Base-by-base conservation (phyloP, 2,888 invertebrate species). In the Parnassius apollo region DNA sequence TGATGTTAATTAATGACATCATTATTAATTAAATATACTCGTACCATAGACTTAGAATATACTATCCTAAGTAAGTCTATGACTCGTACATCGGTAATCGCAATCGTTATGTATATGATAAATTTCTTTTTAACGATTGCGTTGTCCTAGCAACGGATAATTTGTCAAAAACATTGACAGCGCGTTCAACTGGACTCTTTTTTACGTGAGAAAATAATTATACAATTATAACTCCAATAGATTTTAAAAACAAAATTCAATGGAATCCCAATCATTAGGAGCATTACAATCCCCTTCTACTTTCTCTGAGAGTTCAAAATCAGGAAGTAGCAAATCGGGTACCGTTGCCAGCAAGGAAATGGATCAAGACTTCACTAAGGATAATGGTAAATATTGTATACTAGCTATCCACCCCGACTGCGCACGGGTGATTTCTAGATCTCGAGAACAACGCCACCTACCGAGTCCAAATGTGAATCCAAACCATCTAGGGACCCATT, bases 341-440 rank as follows among this genome's bases (percentile, higher is more conserved):
- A 62, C 13, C 0, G 78, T 75, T 42, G 59, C 49, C 7, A 76
- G 73, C 0, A 76, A 71, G 48, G 75, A 74, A 0, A 77, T 71
- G 59, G 84, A 83, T 1, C 66, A 74, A 13, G 88, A 89, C 50
- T 70, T 86, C 1, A 84, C 86, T 2, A 86, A 87, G 64, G 89
- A 90, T 59, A 89, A 87, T 71, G 78, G 90, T 90, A 68, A 61
- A 46, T 35, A 35, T 35, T 35, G 7, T 35, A 35, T 35, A 35
- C 35, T 35, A 35, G 35, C 35, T 35, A 35, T 4, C 35, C 35
- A 7, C 35, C 35, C 35, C 3, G 35, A 7, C 4, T 7, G 4
- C 35, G 7, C 35, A 35, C 35, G 35, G 7, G 7, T 35, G 35
- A 35, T 35, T 35, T 35, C 35, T 35, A 7, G 3, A 35, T 35